Evolutionary conservation across 2,797 vertebrate species (phyloP), one percentile per base, ranked within the genome.

Genomic region (Helarctos malayanus): DNA sequence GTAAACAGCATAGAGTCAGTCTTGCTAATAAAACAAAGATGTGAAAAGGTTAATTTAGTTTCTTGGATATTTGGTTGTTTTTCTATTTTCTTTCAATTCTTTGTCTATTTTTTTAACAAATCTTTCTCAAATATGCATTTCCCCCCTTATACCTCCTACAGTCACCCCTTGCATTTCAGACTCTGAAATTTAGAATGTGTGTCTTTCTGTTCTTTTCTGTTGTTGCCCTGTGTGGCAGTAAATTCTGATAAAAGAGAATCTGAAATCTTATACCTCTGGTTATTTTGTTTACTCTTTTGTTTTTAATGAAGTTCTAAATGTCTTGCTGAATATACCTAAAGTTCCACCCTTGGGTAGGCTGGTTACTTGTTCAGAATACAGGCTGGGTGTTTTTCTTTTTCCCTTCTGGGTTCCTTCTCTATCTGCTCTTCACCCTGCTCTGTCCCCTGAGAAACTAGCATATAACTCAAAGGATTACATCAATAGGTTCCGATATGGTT

Each of bases 231-330:
- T 45, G 9, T 65, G 25, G n/a, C 61, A 84, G 25, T 88, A 56
- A 73, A 32, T 91, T 79, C 69, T 91, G 56, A 88, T 18, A 63
- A 76, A 92, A 93, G 65, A 75, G 35, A 71, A 29, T 69, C 57
- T 41, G 32, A 83, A 71, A 79, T 49, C 23, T 65, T 91, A 1
- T 27, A 41, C 54, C 23, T 85, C 63, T n/a, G 13, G 21, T 80
- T 91, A 78, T 61, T 71, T 38, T 38, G 12, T 94, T 35, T 52
- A 10, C 88, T 47, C 18, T 35, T n/a, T 65, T 63, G 32, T 69
- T 84, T 90, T 91, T 41, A 78, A 79, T 52, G 14, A 90, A 80
- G 25, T 61, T 59, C 45, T 56, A 19, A 73, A 57, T 38, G 23
- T 91, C 78, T 88, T 83, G 61, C 27, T 84, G 32, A 91, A 65